phyloP scores from a whole-genome alignment of 2,888 invertebrate genomes.

The Lithophane leautieri region DNA sequence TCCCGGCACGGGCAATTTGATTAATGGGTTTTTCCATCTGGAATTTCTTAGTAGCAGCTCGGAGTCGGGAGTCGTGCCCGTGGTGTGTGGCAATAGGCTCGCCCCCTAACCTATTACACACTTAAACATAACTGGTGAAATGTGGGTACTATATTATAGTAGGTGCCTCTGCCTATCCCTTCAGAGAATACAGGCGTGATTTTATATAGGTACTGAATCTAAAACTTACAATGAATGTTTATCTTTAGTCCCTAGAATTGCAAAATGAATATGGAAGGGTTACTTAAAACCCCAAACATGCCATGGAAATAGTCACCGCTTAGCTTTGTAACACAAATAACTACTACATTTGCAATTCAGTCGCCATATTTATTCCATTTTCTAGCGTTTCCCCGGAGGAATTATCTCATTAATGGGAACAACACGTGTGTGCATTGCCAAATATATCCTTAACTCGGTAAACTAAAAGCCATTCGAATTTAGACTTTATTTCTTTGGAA shows the following conservation, averaged over 20 bases:
- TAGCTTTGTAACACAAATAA: constrained; percentile 67
- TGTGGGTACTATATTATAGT: no score
- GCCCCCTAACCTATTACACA: no score
- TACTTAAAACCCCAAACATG: constrained; percentile 30
- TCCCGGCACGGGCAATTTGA: no score
- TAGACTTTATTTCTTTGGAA: constrained; percentile 46
- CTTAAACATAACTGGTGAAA: no score
- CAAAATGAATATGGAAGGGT: constrained; percentile 25
- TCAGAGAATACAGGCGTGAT: no score
- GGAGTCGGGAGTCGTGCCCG: no score
- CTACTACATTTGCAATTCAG: constrained; percentile 74
- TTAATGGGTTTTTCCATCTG: no score
- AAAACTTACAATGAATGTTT: no score
- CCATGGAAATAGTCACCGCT: constrained; percentile 44
- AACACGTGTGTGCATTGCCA: constrained; percentile 71
- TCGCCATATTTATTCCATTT: constrained; percentile 76
- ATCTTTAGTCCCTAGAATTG: neutral
- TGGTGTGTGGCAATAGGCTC: no score
- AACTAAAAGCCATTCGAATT: constrained; percentile 38
- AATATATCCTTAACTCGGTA: constrained; percentile 42
- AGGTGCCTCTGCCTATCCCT: no score
- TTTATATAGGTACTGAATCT: neutral
- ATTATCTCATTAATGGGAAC: constrained; percentile 79
- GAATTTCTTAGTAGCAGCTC: no score
- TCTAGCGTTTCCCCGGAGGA: constrained; percentile 75